Base-by-base conservation (phyloP, 2,888 invertebrate genomes). In the Caenorhabditis sp. region DNA sequence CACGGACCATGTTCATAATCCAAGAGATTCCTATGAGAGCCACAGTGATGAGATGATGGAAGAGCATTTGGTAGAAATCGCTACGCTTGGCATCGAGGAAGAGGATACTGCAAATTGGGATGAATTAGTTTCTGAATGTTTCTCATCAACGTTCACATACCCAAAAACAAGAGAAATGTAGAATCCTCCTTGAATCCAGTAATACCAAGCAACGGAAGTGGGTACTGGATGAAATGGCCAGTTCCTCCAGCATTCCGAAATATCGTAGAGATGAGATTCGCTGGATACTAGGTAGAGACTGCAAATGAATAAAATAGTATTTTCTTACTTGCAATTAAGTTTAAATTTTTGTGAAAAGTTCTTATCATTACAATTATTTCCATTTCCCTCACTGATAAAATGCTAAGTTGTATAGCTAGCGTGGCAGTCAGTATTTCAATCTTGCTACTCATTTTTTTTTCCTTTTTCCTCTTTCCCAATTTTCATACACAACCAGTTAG, bases 1-100 rank as follows among this genome's bases (percentile, higher is more conserved):
- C 95, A 82, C 94, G 94, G 89, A 96, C 95, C 88, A 98, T 94
- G 93, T 98, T 98, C 92, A 96, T 96, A 6, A 96, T 95, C 97
- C 97, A 99, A 84, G 97, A 97, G 53, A 84, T 82, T 44, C 95
- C 95, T 93, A 99, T 94, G 82, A 99, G 94, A 53, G 95, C 93
- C 87, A 99, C 95, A 50, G 98, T 97, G 24, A 96, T 96, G 91
- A 97, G 94, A 92, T 99, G 98, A 93, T 99, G 98, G 69, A 97
- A 94, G 40, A 87, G 82, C 90, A 90, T 91, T 76, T 90, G 87
- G 68, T 79, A 84, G 93, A 98, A 97, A 97, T 99, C 98, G 94
- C 98, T 86, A 2, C 90, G 84, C 15, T 85, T 82, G 8, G 91
- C 88, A 61, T 90, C 90, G 65, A 90, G 94, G 84, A 92, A 85